phyloP scores from a whole-genome alignment of 64 coral and sea anemone genomes.

The Porites australiensis region DNA sequence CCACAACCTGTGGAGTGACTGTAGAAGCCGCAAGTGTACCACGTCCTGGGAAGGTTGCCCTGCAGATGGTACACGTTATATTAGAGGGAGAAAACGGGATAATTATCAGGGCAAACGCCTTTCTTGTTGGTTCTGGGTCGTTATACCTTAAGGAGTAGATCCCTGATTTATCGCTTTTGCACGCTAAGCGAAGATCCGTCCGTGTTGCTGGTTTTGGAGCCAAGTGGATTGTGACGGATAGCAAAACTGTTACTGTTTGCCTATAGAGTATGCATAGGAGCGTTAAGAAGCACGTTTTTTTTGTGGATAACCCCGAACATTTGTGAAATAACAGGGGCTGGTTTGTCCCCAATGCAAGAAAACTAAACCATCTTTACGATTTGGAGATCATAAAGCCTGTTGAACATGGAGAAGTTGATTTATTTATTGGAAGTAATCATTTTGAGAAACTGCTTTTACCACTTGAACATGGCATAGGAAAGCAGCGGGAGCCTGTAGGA shows the following conservation, averaged over 20 bases:
- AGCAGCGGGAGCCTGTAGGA: constrained; percentile 38
- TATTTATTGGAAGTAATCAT: constrained; percentile 59
- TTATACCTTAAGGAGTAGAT: background rate
- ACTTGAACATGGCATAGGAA: constrained; percentile 24
- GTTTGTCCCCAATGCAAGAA: constrained; percentile 24
- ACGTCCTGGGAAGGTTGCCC: background rate
- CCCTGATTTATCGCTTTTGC: background rate
- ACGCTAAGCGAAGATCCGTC: background rate
- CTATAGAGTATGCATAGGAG: background rate
- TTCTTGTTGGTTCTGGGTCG: constrained; percentile 22
- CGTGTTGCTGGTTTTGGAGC: constrained; percentile 9
- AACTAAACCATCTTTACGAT: background rate
- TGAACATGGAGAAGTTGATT: constrained; percentile 39
- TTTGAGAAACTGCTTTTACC: constrained; percentile 60
- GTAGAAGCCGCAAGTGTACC: background rate
- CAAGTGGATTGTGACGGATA: background rate
- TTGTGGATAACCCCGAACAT: constrained; percentile 35
- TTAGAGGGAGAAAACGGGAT: constrained; percentile 8
- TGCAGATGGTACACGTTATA: constrained; percentile 17
- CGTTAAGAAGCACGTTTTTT: background rate
- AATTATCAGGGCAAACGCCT: background rate
- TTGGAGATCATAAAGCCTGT: constrained; percentile 53
- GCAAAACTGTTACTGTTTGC: constrained; percentile 12
- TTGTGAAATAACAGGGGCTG: background rate
- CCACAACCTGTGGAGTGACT: background rate